Conservation (phyloP, 2,797 vertebrate genomes). For the Acanthiza pusilla region DNA sequence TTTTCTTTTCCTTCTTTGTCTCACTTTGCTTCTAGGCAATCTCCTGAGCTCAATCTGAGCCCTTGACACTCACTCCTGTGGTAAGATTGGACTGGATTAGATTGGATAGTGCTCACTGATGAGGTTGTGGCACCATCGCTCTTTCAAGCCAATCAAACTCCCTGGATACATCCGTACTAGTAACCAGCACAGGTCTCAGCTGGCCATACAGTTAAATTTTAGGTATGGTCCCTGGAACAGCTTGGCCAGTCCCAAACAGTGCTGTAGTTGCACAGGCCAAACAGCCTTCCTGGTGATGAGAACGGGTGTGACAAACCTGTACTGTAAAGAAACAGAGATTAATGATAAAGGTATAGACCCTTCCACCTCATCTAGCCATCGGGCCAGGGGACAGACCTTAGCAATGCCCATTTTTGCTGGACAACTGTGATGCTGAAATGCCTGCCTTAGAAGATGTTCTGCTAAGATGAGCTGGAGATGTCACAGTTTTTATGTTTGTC, state of each 20-base stretch:
- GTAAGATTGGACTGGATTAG: neutral
- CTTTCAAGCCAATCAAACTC: neutral
- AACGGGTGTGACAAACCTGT: neutral
- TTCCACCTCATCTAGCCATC: neutral
- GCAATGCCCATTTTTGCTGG: neutral
- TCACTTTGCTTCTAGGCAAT: neutral
- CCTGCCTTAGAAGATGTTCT: neutral
- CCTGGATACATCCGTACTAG: neutral
- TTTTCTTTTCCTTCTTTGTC: neutral
- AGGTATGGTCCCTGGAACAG: neutral
- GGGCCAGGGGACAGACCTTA: neutral
- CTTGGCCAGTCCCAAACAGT: neutral
- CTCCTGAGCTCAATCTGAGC: neutral
- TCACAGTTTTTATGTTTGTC: neutral
- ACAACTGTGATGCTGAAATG: neutral
- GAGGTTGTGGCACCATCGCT: neutral
- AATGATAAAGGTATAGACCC: neutral
- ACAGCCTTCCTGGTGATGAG: neutral
- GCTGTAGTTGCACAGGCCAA: neutral
- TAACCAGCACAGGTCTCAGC: neutral
- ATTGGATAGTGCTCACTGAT: neutral
- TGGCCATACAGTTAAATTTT: neutral
- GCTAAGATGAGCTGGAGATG: neutral
- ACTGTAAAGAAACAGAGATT: neutral
- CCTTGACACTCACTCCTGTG: neutral